Conservation (phyloP, 2,797 vertebrate genomes). For the Cirrhinus mrigala region DNA sequence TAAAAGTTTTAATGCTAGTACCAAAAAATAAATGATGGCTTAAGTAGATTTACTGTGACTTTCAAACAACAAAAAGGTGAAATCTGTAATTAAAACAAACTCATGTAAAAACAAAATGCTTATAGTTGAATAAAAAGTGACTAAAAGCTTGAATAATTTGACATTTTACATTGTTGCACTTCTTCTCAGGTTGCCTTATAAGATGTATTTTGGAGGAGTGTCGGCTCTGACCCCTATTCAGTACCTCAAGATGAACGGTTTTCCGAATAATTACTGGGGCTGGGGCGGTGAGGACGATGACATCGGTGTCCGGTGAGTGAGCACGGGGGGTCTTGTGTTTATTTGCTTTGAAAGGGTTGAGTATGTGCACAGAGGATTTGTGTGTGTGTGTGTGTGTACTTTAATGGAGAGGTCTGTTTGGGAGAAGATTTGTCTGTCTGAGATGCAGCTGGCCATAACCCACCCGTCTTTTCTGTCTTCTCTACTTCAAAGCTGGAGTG, state of each 20-base stretch:
- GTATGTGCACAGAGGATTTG: neutral
- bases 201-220: constrained; percentile 85
- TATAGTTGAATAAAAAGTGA: neutral
- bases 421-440: constrained; percentile 12
- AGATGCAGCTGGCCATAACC: neutral
- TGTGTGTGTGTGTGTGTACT: neutral
- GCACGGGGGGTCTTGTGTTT: neutral
- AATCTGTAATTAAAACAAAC: neutral
- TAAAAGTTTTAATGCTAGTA: neutral
- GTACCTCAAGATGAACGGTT: constrained; percentile 87
- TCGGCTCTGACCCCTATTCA: constrained; percentile 82
- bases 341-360: neutral
- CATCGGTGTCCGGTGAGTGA: constrained; percentile 79
- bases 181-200: constrained; percentile 80
- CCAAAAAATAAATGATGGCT: neutral
- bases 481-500: constrained; percentile 14
- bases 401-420: neutral
- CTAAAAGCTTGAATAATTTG: neutral
- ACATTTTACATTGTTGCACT: neutral
- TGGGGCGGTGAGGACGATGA: constrained; percentile 86
- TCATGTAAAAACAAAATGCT: neutral
- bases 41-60: neutral
- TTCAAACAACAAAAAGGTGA: neutral
- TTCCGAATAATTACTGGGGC: constrained; percentile 87
- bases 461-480: neutral